These are phyloP conservation scores for Lepus timidus DNA, from an alignment of 2,113 vertebrate species.

Conservation along the genomic window DNA sequence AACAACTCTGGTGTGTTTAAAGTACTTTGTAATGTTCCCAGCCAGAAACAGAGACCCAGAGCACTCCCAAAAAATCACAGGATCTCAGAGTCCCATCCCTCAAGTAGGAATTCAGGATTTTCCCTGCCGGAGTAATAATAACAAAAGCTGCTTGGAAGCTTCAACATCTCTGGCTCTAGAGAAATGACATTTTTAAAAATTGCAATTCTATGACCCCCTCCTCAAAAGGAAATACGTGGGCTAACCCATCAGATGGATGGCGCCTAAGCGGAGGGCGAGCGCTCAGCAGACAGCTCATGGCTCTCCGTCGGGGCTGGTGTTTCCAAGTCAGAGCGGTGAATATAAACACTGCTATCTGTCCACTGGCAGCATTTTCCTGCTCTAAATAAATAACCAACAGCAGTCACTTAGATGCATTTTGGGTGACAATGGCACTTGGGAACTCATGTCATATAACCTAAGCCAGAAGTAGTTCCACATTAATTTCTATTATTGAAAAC, in stretches of 20 bases:
- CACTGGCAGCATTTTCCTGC: conserved; percentile 40
- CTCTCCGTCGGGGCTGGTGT: rapidly evolving
- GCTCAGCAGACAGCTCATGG: rapidly evolving
- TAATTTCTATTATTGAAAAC: conserved; percentile 76
- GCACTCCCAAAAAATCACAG: conserved; percentile 62
- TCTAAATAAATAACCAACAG: conserved; percentile 57
- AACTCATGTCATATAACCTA: conserved; percentile 43
- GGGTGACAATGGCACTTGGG: conserved; percentile 57
- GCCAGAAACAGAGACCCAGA: conserved; percentile 64
- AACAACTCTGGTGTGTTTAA: conserved; percentile 77
- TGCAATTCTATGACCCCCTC: conserved; percentile 9
- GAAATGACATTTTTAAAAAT: conserved; percentile 57
- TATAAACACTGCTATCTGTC: neutral
- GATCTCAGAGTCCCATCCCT: conserved; percentile 52
- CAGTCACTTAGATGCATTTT: conserved; percentile 64
- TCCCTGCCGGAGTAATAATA: conserved; percentile 70
- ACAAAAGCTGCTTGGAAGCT: conserved; percentile 62
- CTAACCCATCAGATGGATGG: neutral
- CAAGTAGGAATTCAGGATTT: conserved; percentile 61
- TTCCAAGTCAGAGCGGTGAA: neutral
- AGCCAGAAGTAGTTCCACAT: conserved; percentile 69
- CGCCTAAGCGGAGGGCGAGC: rapidly evolving
- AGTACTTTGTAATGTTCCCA: conserved; percentile 75
- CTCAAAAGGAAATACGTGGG: neutral
- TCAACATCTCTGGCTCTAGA: conserved; percentile 59